Base-by-base conservation (phyloP, 2,888 invertebrate species). In the Pseudoips prasinana region DNA sequence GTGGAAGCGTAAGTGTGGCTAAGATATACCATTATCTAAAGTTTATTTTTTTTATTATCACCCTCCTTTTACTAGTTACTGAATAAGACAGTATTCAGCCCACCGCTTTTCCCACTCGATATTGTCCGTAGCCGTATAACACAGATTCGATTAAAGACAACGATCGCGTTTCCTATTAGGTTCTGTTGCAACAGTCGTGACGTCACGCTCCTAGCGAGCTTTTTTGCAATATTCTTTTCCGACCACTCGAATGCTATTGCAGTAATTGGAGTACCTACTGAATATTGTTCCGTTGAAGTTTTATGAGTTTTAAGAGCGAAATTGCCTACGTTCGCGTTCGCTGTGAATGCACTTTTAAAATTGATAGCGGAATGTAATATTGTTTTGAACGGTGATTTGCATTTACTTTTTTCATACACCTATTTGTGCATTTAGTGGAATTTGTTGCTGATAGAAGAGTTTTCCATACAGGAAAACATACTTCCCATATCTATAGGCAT, bases 101-200 rank as follows among this genome's bases (percentile, higher is more conserved):
- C 7, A 42, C 43, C 35, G 37, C 44, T 47, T 44, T 51, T 35
- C 32, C 37, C 36, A 38, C 41, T 45, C 45, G 33, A 50, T 46
- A 57, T 57, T 56, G 40, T 39, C 43, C 54, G 57, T 54, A 14
- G 14, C n/a, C n/a, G n/a, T 14, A 14, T 14, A 5, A 58, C 60
- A 58, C 58, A 66, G 70, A 82, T 79, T 80, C 74, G 74, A 79
- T 79, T 80, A 79, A 72, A 79, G 74, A 76, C 75, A 77, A 77
- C 72, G 79, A 80, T 80, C 75, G 73, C 74, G 64, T 79, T 80
- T 77, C 74, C 77, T 76, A 78, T 81, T 78, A 78, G 69, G 70
- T 72, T 73, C 64, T 59, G 72, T 73, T 74, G 73, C 76, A 76
- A 58, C 60, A 58, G 45, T 67, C 67, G 68, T 78, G 75, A 72